Evolutionary conservation across 2,113 vertebrate species (phyloP).

Genomic region (Poicephalus gulielmi): DNA sequence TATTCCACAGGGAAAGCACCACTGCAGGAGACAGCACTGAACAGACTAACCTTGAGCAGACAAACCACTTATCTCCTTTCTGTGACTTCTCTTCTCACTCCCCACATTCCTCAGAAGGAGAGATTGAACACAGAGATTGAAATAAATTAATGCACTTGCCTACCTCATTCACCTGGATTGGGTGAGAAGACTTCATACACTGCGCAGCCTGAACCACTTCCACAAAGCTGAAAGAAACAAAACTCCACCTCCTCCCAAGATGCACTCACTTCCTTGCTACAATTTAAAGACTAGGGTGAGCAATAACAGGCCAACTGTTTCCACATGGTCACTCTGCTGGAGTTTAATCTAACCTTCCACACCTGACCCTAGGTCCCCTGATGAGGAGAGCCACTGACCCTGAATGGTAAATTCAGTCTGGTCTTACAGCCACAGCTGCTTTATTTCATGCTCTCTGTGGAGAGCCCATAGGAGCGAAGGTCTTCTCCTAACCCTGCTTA

Average conservation of each 20-base stretch:
- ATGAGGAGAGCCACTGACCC: background rate
- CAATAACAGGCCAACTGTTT: background rate
- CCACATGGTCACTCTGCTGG: background rate
- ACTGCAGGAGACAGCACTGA: background rate
- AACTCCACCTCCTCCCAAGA: background rate
- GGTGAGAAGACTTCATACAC: background rate
- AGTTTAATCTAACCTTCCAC: background rate
- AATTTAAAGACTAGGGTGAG: background rate
- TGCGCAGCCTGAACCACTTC: background rate
- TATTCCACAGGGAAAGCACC: background rate
- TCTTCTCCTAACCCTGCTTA: background rate
- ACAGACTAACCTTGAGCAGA: background rate
- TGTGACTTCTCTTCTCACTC: background rate
- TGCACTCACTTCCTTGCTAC: fast-evolving
- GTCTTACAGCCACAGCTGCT: background rate
- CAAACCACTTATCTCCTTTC: background rate
- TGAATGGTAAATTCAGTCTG: background rate
- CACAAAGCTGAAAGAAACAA: background rate
- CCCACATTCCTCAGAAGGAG: background rate
- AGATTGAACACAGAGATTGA: background rate
- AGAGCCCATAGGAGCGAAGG: background rate
- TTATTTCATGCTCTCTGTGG: background rate
- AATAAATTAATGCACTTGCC: background rate
- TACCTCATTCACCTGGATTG: background rate
- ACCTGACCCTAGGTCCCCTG: background rate